Evolutionary conservation across 2,113 vertebrate genomes (phyloP).

Genomic region (Prunella himalayana): DNA sequence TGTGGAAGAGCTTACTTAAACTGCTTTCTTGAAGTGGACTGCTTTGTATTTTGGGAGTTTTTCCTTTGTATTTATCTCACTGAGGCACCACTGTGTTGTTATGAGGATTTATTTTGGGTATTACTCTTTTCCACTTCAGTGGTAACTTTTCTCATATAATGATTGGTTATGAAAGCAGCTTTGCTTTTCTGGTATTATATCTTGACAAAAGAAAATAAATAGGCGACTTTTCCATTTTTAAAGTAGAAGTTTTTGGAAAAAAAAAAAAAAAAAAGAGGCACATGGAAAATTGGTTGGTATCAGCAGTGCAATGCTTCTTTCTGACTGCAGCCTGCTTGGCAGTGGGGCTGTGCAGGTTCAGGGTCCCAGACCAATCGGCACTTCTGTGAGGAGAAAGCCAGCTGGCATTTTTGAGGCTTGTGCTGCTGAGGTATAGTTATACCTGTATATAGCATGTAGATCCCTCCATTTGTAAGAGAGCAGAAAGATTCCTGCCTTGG

Average conservation of each 20-base stretch:
- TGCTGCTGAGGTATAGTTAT: not conserved
- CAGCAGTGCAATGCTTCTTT: not conserved
- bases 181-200: not conserved
- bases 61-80: not conserved
- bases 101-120: not conserved
- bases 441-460: not conserved
- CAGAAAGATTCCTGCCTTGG: not conserved
- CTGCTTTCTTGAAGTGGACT: not conserved
- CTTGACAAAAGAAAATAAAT: not conserved
- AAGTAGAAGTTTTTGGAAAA: not conserved
- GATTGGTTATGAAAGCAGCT: not conserved
- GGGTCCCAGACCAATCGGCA: not conserved
- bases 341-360: not conserved
- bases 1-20: not conserved
- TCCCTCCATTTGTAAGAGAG: not conserved
- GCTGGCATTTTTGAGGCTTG: not conserved
- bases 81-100: not conserved
- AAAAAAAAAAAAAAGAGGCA: not conserved
- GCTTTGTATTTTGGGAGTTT: not conserved
- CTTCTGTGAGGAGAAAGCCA: not conserved
- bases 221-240: not conserved
- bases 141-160: not conserved
- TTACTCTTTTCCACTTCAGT: not conserved
- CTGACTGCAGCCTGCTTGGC: not conserved
- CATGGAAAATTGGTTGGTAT: not conserved